Base-by-base conservation (phyloP, 2,888 invertebrate genomes). In the Nebria brevicollis region DNA sequence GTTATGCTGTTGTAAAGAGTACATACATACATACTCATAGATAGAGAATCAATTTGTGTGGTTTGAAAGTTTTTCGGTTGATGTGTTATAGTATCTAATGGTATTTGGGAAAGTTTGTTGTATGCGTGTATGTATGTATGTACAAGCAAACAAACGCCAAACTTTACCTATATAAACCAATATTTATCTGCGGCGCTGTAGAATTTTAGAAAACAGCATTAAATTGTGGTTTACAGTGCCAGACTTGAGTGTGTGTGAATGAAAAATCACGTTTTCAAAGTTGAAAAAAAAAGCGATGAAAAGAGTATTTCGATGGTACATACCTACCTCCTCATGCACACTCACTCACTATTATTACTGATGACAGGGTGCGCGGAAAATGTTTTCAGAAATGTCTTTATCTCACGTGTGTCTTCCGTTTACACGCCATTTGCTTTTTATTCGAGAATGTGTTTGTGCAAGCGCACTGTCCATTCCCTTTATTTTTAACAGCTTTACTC, bases 161-260 rank as follows among this genome's bases (percentile, higher is more conserved):
- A 54, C 54, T 54, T 54, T 54, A 54, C 54, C 54, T 54, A 54
- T 54, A 54, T 54, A 54, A 54, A 54, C 54, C 54, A 54, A 54
- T 54, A 54, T 54, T 54, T 54, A 54, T 54, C 13, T 54, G 54
- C 13, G 54, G 8, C 34, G 34, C 54, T 54, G 54, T 54, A 13
- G 11, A 13, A 54, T 54, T 54, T 54, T 54, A 54, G 54, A 54
- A 54, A 54, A 54, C 54, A 54, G 6, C 54, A 8, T 11, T 54
- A 11, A 54, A 54, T 54, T 13, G 54, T 13, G 13, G 11, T 54
- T 54, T 54, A 54, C 54, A 54, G 13, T 54, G 54, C 54, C 54
- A 54, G 54, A 54, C 4, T 34, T 34, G 4, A 5, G 4, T 34
- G 34, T 5, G 54, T 54, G 11, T 54, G 54, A 54, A 1, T 54